These are phyloP conservation scores for Toxonevra muliebris DNA, from an alignment of 2,888 invertebrate genomes.

Conservation along the genomic window DNA sequence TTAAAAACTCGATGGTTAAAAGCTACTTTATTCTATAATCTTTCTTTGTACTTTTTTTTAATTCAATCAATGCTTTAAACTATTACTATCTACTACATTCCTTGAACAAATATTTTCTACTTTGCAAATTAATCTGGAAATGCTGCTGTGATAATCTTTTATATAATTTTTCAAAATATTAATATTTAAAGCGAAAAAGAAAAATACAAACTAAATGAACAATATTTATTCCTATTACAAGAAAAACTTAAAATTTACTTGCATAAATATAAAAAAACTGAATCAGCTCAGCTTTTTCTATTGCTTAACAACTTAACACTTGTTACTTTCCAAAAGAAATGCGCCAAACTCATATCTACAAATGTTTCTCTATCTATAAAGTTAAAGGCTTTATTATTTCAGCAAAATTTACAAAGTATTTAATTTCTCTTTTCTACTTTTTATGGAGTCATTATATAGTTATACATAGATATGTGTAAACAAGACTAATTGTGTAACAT, in stretches of 20 bases:
- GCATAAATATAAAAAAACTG: constrained; percentile 4
- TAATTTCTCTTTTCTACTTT: constrained; percentile 20
- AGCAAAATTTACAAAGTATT: background rate
- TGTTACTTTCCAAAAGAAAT: too few species aligned
- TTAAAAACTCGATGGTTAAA: too few species aligned
- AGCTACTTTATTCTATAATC: too few species aligned
- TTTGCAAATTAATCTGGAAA: constrained; percentile 40
- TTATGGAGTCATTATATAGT: constrained; percentile 2
- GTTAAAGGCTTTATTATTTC: constrained; percentile 2
- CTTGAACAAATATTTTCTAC: constrained; percentile 14
- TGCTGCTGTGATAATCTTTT: constrained; percentile 42
- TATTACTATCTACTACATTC: background rate
- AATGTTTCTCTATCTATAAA: too few species aligned
- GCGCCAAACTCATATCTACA: too few species aligned
- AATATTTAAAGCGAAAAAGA: constrained; percentile 5
- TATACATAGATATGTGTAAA: constrained; percentile 6
- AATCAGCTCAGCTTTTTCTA: too few species aligned
- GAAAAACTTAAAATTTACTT: constrained; percentile 4
- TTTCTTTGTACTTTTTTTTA: too few species aligned
- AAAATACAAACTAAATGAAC: background rate
- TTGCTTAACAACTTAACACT: too few species aligned
- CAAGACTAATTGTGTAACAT: constrained; percentile 22
- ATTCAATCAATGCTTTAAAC: too few species aligned
- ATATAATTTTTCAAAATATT: constrained; percentile 21
- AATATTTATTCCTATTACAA: background rate